phyloP scores from a whole-genome alignment of 2,113 vertebrate genomes.

The Perognathus longimembris region DNA sequence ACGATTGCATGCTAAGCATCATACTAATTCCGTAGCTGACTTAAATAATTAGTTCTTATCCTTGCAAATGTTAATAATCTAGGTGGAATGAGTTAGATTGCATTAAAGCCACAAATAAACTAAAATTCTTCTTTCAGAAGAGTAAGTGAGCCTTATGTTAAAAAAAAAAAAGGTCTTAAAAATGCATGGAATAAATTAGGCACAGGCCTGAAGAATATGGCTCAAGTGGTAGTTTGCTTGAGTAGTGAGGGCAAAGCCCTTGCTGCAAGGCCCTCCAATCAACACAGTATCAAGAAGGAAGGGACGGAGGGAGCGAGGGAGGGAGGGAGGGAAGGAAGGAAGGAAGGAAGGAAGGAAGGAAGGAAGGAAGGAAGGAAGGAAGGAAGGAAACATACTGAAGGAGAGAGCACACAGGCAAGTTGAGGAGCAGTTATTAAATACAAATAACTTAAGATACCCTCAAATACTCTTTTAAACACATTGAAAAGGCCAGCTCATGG shows the following conservation, averaged over 20 bases:
- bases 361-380: not conserved
- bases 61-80: conserved; percentile 25
- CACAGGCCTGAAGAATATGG: not conserved
- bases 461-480: not conserved
- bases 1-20: not conserved
- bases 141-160: not conserved
- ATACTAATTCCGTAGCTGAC: not conserved
- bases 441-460: not conserved
- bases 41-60: conserved; percentile 37
- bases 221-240: too few relatives aligned
- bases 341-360: too few relatives aligned
- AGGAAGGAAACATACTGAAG: not conserved
- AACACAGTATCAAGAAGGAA: too few relatives aligned
- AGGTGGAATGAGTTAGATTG: not conserved
- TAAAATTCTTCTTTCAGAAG: not conserved
- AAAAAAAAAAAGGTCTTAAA: not conserved
- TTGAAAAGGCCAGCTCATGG: not conserved
- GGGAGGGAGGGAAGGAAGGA: too few relatives aligned
- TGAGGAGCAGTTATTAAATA: not conserved
- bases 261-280: too few relatives aligned
- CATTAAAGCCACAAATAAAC: not conserved
- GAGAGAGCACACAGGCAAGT: not conserved
- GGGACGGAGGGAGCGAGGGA: too few relatives aligned
- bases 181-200: not conserved
- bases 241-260: too few relatives aligned